These are phyloP conservation scores for Montipora efflorescens DNA, from an alignment of 64 coral and sea anemone species.

Conservation along the genomic window DNA sequence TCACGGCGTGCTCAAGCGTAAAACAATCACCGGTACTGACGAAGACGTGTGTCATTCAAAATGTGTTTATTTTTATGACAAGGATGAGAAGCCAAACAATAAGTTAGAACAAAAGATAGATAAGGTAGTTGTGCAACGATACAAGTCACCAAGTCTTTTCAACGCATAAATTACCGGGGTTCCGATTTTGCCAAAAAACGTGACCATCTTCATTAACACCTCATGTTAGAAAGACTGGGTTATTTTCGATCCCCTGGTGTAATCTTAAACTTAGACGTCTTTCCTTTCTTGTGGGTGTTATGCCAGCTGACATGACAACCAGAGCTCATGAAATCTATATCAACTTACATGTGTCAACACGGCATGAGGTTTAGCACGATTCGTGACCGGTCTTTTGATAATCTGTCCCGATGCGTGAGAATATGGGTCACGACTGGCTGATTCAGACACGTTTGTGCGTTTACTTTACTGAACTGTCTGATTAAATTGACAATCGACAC, in stretches of 20 bases:
- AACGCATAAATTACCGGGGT: not conserved
- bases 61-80: no score
- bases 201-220: not conserved
- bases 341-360: no score
- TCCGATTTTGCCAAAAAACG: not conserved
- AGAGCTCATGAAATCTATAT: not conserved
- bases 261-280: not conserved
- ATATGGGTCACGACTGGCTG: not conserved
- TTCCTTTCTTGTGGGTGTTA: not conserved
- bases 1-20: no score
- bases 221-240: no score
- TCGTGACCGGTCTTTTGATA: not conserved
- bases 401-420: not conserved
- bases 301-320: not conserved
- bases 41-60: no score
- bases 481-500: not conserved
- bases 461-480: not conserved
- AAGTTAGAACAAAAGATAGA: no score
- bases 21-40: no score
- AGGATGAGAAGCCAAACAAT: no score
- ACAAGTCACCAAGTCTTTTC: no score
- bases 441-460: not conserved
- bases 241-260: not conserved
- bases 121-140: no score
- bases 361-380: not conserved